phyloP scores from a whole-genome alignment of 1,140 invertebrate species.

The Steinernema khuongi region DNA sequence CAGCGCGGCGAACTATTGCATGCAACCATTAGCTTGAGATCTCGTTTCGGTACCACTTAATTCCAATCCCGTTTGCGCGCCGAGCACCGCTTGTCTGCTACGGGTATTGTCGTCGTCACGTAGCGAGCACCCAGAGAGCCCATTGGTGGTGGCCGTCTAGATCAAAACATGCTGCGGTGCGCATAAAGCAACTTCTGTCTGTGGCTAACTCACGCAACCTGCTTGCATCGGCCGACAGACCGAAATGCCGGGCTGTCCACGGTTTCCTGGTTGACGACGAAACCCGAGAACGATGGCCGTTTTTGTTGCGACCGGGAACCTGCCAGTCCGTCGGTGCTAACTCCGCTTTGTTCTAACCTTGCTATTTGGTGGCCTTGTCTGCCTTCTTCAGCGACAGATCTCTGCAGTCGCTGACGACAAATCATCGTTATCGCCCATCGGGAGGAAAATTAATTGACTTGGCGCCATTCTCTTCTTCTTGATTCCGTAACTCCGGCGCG shows the following conservation, averaged over 20 bases:
- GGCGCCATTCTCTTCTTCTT: too few relatives aligned
- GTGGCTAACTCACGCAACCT: too few relatives aligned
- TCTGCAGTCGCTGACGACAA: background rate
- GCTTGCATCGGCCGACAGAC: too few relatives aligned
- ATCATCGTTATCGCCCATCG: background rate
- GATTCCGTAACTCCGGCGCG: too few relatives aligned
- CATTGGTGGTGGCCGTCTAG: background rate
- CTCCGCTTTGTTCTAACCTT: background rate
- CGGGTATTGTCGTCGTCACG: background rate
- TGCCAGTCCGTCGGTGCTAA: background rate
- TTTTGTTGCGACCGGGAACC: background rate
- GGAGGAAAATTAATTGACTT: background rate
- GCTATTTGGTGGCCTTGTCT: background rate
- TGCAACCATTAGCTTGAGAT: conserved; percentile 10
- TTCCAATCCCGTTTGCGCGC: background rate
- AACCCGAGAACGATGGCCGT: background rate
- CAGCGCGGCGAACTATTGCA: background rate
- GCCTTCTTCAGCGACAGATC: background rate
- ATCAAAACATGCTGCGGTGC: background rate
- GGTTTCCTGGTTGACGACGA: too few relatives aligned
- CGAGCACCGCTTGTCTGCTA: background rate
- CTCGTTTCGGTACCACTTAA: conserved; percentile 12
- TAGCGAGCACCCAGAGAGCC: background rate
- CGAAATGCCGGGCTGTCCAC: too few relatives aligned
- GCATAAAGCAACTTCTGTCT: too few relatives aligned